Evolutionary conservation across 35 echinoderm and acorn worm species (phyloP), one percentile per base, ranked within the genome.

Genomic region (Apostichopus parvimensis): DNA sequence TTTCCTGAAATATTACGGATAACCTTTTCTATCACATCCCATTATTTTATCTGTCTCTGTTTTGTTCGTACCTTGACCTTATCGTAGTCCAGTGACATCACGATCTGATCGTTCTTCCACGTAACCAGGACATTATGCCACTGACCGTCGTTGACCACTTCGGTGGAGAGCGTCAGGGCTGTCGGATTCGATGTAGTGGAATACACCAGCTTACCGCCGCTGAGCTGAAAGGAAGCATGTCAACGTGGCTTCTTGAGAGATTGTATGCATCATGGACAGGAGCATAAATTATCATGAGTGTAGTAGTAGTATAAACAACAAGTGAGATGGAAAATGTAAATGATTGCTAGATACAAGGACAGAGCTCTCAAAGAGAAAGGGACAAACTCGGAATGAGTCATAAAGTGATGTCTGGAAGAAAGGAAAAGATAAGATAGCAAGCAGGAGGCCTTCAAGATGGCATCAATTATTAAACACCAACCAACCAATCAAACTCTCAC

Each of bases 81-180:
- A 72, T 91, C 90, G 90, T 94, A 94, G 79, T 99, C 97, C 81
- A 96, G 68, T 10, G 93, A 94, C 66, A 99, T 66, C 5, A 88
- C 92, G 78, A 99, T 93, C 52, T 94, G 68, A 54, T 96, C 73
- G 73, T 99, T 99, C 77, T 99, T 96, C 97, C 97, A 99, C 23
- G 94, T 95, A 11, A 91, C 93, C 78, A 73, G 58, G 34, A 99
- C 92, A 79, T 94, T 86, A 62, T 99, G 95, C 97, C 97, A 99
- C 15, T 96, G 90, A 45, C 97, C 93, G 80, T 99, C 97, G 87
- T 99, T 96, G 72, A 99, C 91, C 64, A 5, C 34, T 12, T 92
- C 88, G 13, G 87, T 72, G 61, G 57, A 28, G 45, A 88, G 86
- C 14, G 66, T 66, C 45, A 88, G 18, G 9, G 23, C 64, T 28